Conservation (phyloP, 2,113 vertebrate species). For the Siniperca chuatsi region DNA sequence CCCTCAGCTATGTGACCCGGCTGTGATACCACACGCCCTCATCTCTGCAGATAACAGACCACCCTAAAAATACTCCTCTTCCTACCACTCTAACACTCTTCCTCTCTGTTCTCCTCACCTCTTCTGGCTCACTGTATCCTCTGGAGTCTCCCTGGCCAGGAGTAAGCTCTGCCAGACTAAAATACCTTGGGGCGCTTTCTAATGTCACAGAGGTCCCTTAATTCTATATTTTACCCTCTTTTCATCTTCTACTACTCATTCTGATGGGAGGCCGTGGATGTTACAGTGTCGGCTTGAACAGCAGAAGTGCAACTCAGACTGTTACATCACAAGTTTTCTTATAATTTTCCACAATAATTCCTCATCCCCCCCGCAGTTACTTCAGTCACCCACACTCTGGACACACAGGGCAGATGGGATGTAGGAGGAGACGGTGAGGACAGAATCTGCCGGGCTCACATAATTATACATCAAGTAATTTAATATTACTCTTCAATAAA, state of each 20-base stretch:
- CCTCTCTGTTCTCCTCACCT: constrained; percentile 71
- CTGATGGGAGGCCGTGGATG: constrained; percentile 42
- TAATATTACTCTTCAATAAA: constrained; percentile 58
- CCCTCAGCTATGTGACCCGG: constrained; percentile 75
- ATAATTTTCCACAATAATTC: constrained; percentile 73
- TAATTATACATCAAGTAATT: constrained; percentile 75
- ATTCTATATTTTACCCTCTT: constrained; percentile 41
- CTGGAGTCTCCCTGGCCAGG: constrained; percentile 55
- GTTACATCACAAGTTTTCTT: constrained; percentile 80
- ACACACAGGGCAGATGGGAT: constrained; percentile 83
- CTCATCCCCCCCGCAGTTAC: constrained; percentile 54
- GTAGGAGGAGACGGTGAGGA: constrained; percentile 79
- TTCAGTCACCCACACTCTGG: constrained; percentile 80
- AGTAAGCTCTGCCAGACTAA: constrained; percentile 66
- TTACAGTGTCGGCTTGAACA: constrained; percentile 52
- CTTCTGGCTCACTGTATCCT: constrained; percentile 69
- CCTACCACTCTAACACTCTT: constrained; percentile 36
- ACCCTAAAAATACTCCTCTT: constrained; percentile 80
- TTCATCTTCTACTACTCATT: constrained; percentile 38
- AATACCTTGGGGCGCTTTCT: constrained; percentile 64
- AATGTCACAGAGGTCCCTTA: constrained; percentile 62
- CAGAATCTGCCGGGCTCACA: constrained; percentile 67
- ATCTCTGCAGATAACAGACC: constrained; percentile 73
- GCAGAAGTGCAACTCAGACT: constrained; percentile 63
- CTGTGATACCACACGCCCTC: constrained; percentile 64